Percentiles rank a stretch among this genome's conserved stretches.
These are phyloP conservation scores for Ciconia stormi DNA, from an alignment of 2,113 vertebrate genomes.

Conservation along the genomic window DNA sequence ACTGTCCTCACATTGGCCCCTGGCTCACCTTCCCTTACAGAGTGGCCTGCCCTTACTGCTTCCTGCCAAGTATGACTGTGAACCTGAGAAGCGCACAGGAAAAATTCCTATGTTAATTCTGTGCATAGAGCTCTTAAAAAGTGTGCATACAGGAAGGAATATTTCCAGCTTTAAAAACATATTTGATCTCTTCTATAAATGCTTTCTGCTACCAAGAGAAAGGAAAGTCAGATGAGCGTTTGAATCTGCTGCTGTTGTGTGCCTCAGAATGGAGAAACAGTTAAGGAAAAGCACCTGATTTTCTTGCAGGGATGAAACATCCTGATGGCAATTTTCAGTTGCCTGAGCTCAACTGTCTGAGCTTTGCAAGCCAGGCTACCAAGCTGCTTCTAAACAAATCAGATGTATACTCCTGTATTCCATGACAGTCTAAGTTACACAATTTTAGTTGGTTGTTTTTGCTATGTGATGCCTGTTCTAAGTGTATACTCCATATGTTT, in stretches of 20 bases:
- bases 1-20: background rate
- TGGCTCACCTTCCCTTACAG: background rate
- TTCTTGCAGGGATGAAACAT: background rate
- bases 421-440: background rate
- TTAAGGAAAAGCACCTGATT: background rate
- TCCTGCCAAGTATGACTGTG: rapidly evolving
- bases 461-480: background rate
- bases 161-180: background rate
- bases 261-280: background rate
- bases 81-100: background rate
- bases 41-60: background rate
- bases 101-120: background rate
- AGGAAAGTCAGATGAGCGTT: background rate
- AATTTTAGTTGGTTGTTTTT: background rate
- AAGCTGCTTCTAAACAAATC: background rate
- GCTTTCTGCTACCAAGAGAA: background rate
- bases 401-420: background rate
- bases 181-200: background rate
- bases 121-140: background rate
- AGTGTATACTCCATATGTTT: background rate
- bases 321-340: background rate
- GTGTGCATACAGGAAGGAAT: background rate
- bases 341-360: background rate
- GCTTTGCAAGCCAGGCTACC: background rate
- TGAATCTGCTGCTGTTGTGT: background rate